Base-by-base conservation (phyloP, 2,113 vertebrate genomes). In the Corydoras maculifer region DNA sequence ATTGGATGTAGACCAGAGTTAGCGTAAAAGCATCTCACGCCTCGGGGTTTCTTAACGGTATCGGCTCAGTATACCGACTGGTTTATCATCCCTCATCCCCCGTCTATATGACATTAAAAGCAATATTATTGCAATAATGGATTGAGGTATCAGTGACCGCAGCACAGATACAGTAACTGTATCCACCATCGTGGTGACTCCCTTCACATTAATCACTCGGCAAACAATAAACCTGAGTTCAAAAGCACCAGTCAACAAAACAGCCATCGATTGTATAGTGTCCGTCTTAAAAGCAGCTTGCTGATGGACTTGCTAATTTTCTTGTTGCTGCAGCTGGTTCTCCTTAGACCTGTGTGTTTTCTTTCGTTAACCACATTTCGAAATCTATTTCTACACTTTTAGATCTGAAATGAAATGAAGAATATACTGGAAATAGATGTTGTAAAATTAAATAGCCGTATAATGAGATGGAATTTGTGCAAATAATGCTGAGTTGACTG, bases 121-220 rank as follows among this genome's bases (percentile, higher is more conserved):
- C 48, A 73, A 71, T 65, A 12, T 53, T 35, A 35, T 32, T 59
- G 11, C 29, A 15, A 73, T 61, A 73, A 73, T 65, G 68, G 67
- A 62, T 49, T 60, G n/a, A 30, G 62, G 76, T 77, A 70, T 77
- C 76, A 62, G 71, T 77, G 62, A 70, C 76, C 11, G 50, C 32
- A 65, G 58, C 70, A 31, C 55, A 77, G 76, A 71, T 77, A 73
- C 54, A 62, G 71, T 74, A 68, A 68, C 65, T 4, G 53, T 29
- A 71, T 72, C 70, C 59, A 74, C 72, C 62, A 58, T 51, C 48
- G 65, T 53, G 31, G 15, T 18, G 65, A 74, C 65, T 74, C 65
- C 49, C 59, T 57, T 11, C 13, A 49, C 72, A 68, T 79, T 32
- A 76, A 71, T 71, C 68, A 79, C 62, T 64, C 61, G 51, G 59